Conservation (phyloP, 2,113 vertebrate genomes). For the Laticauda laticaudata region DNA sequence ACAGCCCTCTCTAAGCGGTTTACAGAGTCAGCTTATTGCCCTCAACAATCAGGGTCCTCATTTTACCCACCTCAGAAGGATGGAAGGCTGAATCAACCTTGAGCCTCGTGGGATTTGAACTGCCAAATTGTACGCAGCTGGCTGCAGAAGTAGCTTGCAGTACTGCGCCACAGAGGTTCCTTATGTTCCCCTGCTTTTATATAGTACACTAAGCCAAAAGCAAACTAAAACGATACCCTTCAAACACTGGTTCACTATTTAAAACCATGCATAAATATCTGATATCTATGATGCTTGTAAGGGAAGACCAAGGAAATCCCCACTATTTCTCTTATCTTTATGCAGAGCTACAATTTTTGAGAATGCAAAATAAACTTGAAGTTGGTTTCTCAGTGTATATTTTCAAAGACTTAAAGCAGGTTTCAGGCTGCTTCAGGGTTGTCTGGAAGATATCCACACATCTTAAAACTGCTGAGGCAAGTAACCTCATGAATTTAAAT, state of each 20-base stretch:
- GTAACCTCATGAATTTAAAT: conserved; percentile 18
- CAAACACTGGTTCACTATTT: background rate
- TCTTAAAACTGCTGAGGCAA: background rate
- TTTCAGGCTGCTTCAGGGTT: background rate
- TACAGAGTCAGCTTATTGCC: no score
- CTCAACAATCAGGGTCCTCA: no score
- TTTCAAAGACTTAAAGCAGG: conserved; percentile 35
- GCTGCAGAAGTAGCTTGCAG: no score
- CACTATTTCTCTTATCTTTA: conserved; percentile 33
- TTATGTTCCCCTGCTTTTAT: background rate
- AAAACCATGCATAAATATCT: background rate
- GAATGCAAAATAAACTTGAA: conserved; percentile 36
- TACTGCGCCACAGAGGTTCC: no score
- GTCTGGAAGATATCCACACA: background rate
- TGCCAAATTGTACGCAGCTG: no score
- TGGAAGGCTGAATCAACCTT: no score
- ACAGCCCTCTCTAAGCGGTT: no score
- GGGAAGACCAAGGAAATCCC: conserved; percentile 21
- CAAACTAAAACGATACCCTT: background rate
- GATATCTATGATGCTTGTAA: conserved; percentile 2
- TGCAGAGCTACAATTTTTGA: conserved; percentile 27
- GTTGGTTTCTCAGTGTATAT: conserved; percentile 29
- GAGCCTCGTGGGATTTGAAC: no score
- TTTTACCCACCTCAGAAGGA: no score
- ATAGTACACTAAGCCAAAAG: conserved; percentile 12